Evolutionary conservation across 2,888 invertebrate species (phyloP).

Genomic region (Drosophila niveifrons): DNA sequence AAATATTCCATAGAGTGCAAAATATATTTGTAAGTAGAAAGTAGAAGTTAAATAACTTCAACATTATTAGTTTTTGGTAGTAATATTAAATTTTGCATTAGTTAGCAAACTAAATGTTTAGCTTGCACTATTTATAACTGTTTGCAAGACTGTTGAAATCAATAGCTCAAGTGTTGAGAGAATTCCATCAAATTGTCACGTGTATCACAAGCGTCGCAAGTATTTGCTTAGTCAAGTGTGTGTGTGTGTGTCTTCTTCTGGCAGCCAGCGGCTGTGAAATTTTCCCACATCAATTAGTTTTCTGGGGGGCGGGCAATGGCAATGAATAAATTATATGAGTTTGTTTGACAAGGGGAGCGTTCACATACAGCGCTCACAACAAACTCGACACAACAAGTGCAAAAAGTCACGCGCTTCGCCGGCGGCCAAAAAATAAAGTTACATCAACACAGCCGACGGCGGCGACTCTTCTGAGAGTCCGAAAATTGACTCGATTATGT

Average conservation of each 20-base stretch:
- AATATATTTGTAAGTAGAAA: too few relatives aligned
- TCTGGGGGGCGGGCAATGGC: conserved; percentile 67
- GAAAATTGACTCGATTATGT: conserved; percentile 84
- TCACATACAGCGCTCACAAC: too few relatives aligned
- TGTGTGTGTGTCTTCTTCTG: conserved; percentile 25
- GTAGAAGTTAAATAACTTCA: too few relatives aligned
- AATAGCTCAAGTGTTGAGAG: conserved; percentile 25
- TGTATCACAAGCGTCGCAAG: conserved; percentile 35
- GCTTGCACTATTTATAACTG: too few relatives aligned
- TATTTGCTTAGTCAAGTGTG: conserved; percentile 69
- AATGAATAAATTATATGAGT: conserved; percentile 83
- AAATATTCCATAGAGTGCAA: too few relatives aligned
- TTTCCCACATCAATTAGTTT: conserved; percentile 83
- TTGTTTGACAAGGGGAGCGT: conserved; percentile 11
- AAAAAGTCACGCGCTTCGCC: conserved; percentile 83
- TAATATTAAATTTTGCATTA: too few relatives aligned
- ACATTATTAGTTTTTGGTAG: too few relatives aligned
- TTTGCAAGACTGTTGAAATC: conserved; percentile 26
- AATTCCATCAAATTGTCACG: conserved; percentile 46
- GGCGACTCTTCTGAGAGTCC: conserved; percentile 22
- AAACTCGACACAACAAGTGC: conserved; percentile 78
- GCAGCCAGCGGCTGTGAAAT: conserved; percentile 67
- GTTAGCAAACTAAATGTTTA: too few relatives aligned
- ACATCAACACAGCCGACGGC: conserved; percentile 77
- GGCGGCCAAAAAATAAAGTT: conserved; percentile 64